Evolutionary conservation across 2,888 invertebrate genomes (phyloP).

Genomic region (Campoletis raptor): DNA sequence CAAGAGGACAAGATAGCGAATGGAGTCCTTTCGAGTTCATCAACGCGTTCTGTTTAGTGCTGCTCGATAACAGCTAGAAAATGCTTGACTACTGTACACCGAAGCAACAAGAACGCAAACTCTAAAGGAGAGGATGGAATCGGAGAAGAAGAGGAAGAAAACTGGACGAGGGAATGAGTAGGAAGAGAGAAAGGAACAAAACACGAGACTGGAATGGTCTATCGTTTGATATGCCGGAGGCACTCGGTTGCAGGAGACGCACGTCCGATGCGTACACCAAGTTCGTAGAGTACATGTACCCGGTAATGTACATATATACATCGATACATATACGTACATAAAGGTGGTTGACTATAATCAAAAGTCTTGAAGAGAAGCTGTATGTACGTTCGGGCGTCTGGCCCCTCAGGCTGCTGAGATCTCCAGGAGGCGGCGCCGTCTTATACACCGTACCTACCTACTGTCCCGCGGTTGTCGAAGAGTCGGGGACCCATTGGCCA

Average conservation of each 20-base stretch:
- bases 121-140: slow-evolving; percentile 5
- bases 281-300: slow-evolving; percentile 34
- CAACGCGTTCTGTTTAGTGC: slow-evolving; percentile 8
- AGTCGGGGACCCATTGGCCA: slow-evolving; percentile 82
- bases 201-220: slow-evolving; percentile 37
- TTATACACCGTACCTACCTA: slow-evolving; percentile 73
- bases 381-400: slow-evolving; percentile 11
- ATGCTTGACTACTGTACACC: slow-evolving; percentile 24
- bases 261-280: slow-evolving; percentile 28
- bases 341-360: slow-evolving; percentile 40
- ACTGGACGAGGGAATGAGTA: slow-evolving; percentile 11
- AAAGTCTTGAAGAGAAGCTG: slow-evolving; percentile 41
- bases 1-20: slow-evolving; percentile 8
- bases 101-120: slow-evolving; percentile 2
- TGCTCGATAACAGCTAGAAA: slow-evolving; percentile 23
- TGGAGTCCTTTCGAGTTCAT: slow-evolving; percentile 19
- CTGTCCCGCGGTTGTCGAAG: slow-evolving; percentile 69
- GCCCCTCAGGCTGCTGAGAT: slow-evolving; percentile 35
- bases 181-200: slow-evolving; percentile 18
- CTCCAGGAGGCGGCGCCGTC: slow-evolving; percentile 67
- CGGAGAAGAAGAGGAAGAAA: slow-evolving; percentile 16
- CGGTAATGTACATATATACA: slow-evolving; percentile 14
- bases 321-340: not conserved
- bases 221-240: slow-evolving; percentile 28
- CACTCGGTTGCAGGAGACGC: slow-evolving; percentile 34